Evolutionary conservation across 2,113 vertebrate genomes (phyloP), one percentile per base, ranked within the genome.

Genomic region (Isichthys henryi): DNA sequence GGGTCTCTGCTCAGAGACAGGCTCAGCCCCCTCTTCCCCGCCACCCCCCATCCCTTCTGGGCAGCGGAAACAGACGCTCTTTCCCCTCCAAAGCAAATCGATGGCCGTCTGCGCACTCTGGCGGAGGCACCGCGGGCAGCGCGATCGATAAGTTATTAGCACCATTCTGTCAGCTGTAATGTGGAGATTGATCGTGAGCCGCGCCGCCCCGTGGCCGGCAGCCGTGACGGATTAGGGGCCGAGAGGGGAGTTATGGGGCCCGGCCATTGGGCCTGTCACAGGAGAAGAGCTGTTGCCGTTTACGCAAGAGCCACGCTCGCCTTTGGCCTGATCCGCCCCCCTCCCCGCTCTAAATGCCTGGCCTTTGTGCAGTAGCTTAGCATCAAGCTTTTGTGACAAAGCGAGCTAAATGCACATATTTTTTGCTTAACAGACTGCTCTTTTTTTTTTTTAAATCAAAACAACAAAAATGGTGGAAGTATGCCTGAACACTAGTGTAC

Each of bases 131-230:
- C 93, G 95, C 96, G 95, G 96, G 96, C 96, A 93, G 95, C 92
- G 91, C 95, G 97, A 99, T 99, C 98, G 97, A 99, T 99, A 99
- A 99, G 97, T 99, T 98, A 99, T 99, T 99, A 99, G 98, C 98
- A 99, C 98, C 98, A 97, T 98, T 98, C 98, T 99, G 98, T 98
- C 98, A 98, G 98, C 97, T 96, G 97, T 98, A 98, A 99, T 98
- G 97, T 98, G 97, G 96, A 98, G 98, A 99, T 98, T 99, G 98
- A 99, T 99, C 95, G 96, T 95, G 92, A 95, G 95, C 94, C 95
- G 95, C 6, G 94, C 95, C 96, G 94, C 95, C 95, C 95, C 93
- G 95, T 93, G 95, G 95, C 93, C 97, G 97, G 98, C 99, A 98
- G 98, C 99, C 97, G 99, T 98, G 98, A 98, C 98, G 99, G 98